Evolutionary conservation across 2,797 vertebrate genomes (phyloP).

Genomic region (Spinibarbus caldwelli): DNA sequence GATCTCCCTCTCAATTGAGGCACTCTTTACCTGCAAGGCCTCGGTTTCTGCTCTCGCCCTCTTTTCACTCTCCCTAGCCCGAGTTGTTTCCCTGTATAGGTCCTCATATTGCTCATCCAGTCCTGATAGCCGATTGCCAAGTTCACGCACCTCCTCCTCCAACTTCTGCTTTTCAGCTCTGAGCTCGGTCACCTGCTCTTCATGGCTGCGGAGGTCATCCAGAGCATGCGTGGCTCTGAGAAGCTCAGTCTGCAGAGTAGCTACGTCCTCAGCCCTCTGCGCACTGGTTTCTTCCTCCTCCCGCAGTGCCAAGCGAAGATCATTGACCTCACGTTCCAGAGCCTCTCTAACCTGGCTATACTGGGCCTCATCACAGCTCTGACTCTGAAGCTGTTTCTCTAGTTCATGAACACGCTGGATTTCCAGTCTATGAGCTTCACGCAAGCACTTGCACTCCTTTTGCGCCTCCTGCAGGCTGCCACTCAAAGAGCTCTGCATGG

Average conservation of each 20-base stretch:
- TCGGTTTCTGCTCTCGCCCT: constrained; percentile 79
- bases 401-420: constrained; percentile 71
- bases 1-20: constrained; percentile 88
- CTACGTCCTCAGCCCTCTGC: constrained; percentile 76
- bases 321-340: constrained; percentile 76
- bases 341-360: constrained; percentile 72
- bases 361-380: constrained; percentile 69
- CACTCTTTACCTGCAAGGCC: constrained; percentile 78
- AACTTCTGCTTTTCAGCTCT: constrained; percentile 79
- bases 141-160: constrained; percentile 78
- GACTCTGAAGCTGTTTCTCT: constrained; percentile 78
- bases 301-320: constrained; percentile 69
- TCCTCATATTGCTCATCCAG: constrained; percentile 78
- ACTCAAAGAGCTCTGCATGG: constrained; percentile 76
- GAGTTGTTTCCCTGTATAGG: constrained; percentile 73
- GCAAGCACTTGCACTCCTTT: constrained; percentile 76
- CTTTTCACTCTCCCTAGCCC: constrained; percentile 78
- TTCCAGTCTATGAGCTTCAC: constrained; percentile 71
- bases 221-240: constrained; percentile 78
- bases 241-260: constrained; percentile 82
- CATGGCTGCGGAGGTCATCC: constrained; percentile 77
- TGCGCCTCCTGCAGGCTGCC: constrained; percentile 75
- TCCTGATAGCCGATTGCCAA: constrained; percentile 74
- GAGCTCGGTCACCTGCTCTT: constrained; percentile 78
- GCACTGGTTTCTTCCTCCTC: constrained; percentile 83